Base-by-base conservation (phyloP, 2,797 vertebrate genomes). In the Pteropus rufus region DNA sequence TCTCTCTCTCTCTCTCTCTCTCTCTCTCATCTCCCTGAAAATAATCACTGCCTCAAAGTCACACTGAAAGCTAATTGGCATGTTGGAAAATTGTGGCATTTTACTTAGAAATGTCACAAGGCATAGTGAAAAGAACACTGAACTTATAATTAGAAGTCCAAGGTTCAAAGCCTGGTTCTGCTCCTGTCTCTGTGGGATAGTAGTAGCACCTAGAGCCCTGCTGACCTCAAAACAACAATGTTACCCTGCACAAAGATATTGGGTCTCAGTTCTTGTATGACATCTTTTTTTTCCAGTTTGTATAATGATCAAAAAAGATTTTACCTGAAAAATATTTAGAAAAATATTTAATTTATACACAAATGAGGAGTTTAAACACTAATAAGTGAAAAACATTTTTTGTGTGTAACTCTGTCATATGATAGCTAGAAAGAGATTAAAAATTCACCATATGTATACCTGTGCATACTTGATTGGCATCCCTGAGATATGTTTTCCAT, bases 21-120 rank as follows among this genome's bases (percentile, higher is more conserved):
- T 34, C 34, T n/a, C 9, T 46, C 3, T 67, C 16, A 26, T 24
- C 10, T 19, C 39, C 49, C 34, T 14, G 39, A 81, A 39, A 92
- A 94, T 56, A 92, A 83, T 31, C 23, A 62, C 39, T 67, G 19
- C n/a, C 60, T 89, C 81, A 85, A 89, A 91, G 88, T 80, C 91
- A 95, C 86, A 85, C 39, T 49, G 85, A 86, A 94, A 95, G 70
- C 84, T 96, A 97, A 97, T 96, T 97, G 89, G 18, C 79, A 95
- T 95, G 60, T 92, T 86, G 88, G 34, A 80, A 96, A 94, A 84
- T 70, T 87, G 76, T 93, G 95, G 62, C 87, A 96, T 97, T 97
- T 95, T 92, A 88, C 31, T 97, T 88, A 39, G 52, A 97, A 95
- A 96, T 89, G 89, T 95, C 89, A 92, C 56, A 52, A 65, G 81